phyloP scores from a whole-genome alignment of 2,113 vertebrate species.

The Pelecanus crispus region DNA sequence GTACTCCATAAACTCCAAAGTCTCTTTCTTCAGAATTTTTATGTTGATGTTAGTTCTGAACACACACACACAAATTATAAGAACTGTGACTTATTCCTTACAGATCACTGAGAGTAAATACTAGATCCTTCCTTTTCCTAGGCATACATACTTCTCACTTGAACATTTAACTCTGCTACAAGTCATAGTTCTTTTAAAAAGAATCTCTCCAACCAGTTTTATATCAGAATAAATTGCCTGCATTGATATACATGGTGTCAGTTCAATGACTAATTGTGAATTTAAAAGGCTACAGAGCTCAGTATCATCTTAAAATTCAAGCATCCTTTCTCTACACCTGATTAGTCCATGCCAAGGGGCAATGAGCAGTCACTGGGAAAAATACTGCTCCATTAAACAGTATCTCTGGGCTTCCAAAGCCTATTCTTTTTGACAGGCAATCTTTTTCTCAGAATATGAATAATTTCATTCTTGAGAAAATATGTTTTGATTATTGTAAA shows the following conservation, averaged over 20 bases:
- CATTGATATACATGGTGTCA: neutral
- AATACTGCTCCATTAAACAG: neutral
- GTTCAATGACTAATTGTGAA: conserved; percentile 34
- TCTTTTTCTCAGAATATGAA: neutral
- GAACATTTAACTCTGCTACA: neutral
- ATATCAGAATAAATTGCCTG: conserved; percentile 11
- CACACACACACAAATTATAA: neutral
- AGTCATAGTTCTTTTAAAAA: neutral
- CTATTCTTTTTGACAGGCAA: neutral
- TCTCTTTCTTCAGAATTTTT: neutral
- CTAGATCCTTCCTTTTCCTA: neutral
- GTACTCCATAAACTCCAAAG: too few species aligned
- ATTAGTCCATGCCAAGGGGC: neutral
- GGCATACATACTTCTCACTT: neutral
- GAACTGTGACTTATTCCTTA: neutral
- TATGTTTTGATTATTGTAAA: neutral
- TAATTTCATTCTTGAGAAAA: neutral
- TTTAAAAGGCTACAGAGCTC: conserved; percentile 1
- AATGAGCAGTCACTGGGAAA: conserved; percentile 6
- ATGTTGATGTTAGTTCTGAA: neutral
- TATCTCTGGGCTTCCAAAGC: neutral
- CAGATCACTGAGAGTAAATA: neutral
- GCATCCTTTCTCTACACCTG: conserved; percentile 1
- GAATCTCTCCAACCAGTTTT: neutral
- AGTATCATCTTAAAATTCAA: conserved; percentile 21